phyloP scores from a whole-genome alignment of 1,140 invertebrate genomes.

The Apis dorsata region DNA sequence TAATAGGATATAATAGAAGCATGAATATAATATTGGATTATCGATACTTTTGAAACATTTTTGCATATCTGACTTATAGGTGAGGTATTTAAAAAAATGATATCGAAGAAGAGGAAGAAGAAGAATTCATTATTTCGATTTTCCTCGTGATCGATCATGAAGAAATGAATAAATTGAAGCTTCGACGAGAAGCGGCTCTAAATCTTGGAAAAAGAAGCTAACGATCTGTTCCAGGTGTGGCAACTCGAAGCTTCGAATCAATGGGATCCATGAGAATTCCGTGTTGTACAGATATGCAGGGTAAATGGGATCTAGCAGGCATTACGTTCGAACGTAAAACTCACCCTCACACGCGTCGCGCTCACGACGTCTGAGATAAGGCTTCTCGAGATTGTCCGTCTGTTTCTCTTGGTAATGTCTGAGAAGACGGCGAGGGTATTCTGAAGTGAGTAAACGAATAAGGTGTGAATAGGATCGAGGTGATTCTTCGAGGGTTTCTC shows the following conservation, averaged over 20 bases:
- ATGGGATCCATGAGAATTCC: conserved; percentile 33
- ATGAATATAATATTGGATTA: too few relatives aligned
- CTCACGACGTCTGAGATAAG: background rate
- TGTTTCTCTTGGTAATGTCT: background rate
- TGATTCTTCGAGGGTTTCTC: background rate
- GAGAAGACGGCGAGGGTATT: background rate
- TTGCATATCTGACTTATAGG: too few relatives aligned
- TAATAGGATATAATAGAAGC: too few relatives aligned
- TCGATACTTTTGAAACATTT: too few relatives aligned
- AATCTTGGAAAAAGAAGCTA: conserved; percentile 29
- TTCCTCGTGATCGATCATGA: background rate
- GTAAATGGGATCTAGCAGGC: conserved; percentile 27
- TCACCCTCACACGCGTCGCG: conserved; percentile 19
- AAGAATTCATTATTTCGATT: background rate
- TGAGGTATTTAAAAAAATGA: background rate
- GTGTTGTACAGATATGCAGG: background rate
- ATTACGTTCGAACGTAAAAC: conserved; percentile 18
- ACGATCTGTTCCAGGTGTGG: conserved; percentile 20
- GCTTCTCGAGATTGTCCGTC: background rate
- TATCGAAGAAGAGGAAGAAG: background rate
- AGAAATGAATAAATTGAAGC: conserved; percentile 13
- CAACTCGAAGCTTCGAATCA: background rate
- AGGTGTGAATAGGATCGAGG: background rate
- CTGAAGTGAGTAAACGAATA: too few relatives aligned
- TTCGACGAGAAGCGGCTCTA: background rate